phyloP scores from a whole-genome alignment of 2,113 vertebrate genomes.

The Siniperca knerii region DNA sequence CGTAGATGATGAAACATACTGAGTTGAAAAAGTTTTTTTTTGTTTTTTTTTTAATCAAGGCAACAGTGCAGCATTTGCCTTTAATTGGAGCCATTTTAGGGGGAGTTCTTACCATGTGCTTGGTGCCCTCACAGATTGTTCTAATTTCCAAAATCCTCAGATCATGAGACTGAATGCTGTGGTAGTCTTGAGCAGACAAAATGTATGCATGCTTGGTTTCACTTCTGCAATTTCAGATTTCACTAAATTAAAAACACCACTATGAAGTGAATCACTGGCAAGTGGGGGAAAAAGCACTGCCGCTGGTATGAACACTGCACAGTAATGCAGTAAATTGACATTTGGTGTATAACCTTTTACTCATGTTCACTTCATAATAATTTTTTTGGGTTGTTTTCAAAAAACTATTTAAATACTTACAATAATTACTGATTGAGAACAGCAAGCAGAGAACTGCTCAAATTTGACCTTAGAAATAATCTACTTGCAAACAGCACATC shows the following conservation, averaged over 20 bases:
- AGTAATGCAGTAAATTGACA: slow-evolving; percentile 17
- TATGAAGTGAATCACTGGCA: slow-evolving; percentile 48
- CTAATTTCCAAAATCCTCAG: slow-evolving; percentile 75
- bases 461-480: neutral
- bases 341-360: slow-evolving; percentile 8
- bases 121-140: slow-evolving; percentile 77
- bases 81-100: slow-evolving; percentile 75
- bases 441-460: neutral
- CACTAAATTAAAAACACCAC: slow-evolving; percentile 68
- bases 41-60: slow-evolving; percentile 41
- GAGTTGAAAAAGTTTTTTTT: neutral
- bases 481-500: neutral
- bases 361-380: neutral
- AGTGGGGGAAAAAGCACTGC: slow-evolving; percentile 47
- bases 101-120: slow-evolving; percentile 76
- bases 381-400: neutral
- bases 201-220: slow-evolving; percentile 71
- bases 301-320: slow-evolving; percentile 1
- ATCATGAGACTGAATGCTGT: slow-evolving; percentile 65
- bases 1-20: slow-evolving; percentile 34
- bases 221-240: slow-evolving; percentile 73
- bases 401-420: slow-evolving; percentile 3
- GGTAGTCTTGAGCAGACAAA: slow-evolving; percentile 64
- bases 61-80: slow-evolving; percentile 63
- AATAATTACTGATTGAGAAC: neutral